phyloP scores from a whole-genome alignment of 2,797 vertebrate genomes.

The Argentina silus region DNA sequence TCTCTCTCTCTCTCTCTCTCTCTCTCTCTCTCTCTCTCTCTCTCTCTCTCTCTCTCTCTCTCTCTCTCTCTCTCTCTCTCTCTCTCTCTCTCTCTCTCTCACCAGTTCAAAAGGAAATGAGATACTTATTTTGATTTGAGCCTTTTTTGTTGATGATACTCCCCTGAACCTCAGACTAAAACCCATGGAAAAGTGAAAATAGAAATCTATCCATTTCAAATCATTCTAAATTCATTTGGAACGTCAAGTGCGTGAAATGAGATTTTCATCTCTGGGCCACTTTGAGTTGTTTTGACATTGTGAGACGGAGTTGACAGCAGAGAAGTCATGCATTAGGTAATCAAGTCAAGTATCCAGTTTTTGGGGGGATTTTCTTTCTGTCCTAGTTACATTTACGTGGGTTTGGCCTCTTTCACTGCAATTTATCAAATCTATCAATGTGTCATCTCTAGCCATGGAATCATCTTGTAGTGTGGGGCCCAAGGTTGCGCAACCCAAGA shows the following conservation, averaged over 20 bases:
- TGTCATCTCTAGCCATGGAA: neutral
- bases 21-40: neutral
- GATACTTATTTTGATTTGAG: constrained; percentile 17
- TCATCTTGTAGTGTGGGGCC: neutral
- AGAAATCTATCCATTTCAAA: constrained; percentile 21
- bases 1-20: neutral
- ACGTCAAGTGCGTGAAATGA: constrained; percentile 24
- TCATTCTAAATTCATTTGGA: constrained; percentile 9
- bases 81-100: neutral
- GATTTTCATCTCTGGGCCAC: constrained; percentile 7
- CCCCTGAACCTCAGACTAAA: neutral
- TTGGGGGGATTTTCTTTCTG: neutral
- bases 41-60: constrained; percentile 3
- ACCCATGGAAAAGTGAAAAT: neutral
- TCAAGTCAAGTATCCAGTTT: constrained; percentile 24
- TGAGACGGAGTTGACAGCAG: constrained; percentile 26
- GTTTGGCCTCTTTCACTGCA: constrained; percentile 4
- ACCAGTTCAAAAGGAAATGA: constrained; percentile 27
- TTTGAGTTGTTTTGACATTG: constrained; percentile 14
- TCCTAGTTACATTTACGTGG: neutral
- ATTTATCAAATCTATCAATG: constrained; percentile 1
- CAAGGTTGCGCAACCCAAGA: neutral
- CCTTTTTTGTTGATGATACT: constrained; percentile 12
- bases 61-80: neutral
- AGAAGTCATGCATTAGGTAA: constrained; percentile 11